Percentiles rank a stretch among this genome's conserved stretches.
phyloP scores from a whole-genome alignment of 2,797 vertebrate species.

The Gymnothorax reevesii region DNA sequence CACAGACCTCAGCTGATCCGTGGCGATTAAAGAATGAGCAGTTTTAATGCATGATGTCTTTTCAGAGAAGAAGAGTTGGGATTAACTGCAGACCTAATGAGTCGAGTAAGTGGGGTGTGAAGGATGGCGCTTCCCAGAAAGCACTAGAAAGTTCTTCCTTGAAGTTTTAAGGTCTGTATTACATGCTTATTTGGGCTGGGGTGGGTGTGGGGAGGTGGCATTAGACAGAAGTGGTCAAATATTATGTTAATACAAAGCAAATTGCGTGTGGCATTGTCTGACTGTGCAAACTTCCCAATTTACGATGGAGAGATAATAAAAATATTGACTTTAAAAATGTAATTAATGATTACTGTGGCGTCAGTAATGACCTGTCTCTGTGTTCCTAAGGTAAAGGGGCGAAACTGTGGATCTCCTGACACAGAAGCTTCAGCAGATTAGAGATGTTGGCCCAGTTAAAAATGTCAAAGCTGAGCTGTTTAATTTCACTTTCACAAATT shows the following conservation, averaged over 20 bases:
- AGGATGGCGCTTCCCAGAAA: constrained; percentile 12
- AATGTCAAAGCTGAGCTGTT: neutral
- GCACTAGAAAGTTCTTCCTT: neutral
- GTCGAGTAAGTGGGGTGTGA: constrained; percentile 23
- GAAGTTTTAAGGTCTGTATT: constrained; percentile 32
- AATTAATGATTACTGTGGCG: neutral
- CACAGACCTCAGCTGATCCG: constrained; percentile 55
- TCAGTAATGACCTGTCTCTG: neutral
- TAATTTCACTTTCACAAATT: neutral
- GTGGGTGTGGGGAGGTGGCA: too few species aligned
- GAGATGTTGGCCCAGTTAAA: neutral
- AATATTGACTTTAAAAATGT: neutral
- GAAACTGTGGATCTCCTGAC: neutral
- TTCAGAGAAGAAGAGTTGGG: constrained; percentile 26
- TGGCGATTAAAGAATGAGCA: constrained; percentile 57
- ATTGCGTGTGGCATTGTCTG: constrained; percentile 7
- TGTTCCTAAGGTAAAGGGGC: neutral
- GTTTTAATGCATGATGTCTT: constrained; percentile 41
- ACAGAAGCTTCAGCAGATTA: neutral
- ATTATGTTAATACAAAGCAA: neutral
- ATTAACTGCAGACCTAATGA: constrained; percentile 56
- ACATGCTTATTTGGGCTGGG: neutral
- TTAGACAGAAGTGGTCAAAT: neutral
- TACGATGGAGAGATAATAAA: neutral
- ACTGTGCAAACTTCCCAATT: neutral